Percentiles rank a stretch among this genome's conserved stretches.
These are phyloP conservation scores for Amphiprion percula DNA, from an alignment of 2,113 vertebrate species.

Conservation along the genomic window DNA sequence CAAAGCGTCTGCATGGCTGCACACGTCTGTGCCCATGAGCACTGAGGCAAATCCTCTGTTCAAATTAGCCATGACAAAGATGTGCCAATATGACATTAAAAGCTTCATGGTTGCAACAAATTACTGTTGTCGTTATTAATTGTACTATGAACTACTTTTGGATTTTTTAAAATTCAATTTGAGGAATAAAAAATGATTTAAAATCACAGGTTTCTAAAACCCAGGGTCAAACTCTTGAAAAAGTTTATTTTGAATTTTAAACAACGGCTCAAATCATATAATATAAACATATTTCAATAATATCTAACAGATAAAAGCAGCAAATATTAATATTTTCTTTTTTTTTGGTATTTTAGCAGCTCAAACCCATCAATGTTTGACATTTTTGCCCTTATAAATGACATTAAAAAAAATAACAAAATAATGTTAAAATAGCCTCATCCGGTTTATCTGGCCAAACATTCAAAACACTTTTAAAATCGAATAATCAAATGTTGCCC, in stretches of 20 bases:
- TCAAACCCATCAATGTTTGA: too few relatives aligned
- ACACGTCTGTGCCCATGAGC: constrained; percentile 36
- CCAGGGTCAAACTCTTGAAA: too few relatives aligned
- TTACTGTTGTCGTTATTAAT: constrained; percentile 1
- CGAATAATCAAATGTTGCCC: not conserved
- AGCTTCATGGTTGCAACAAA: constrained; percentile 17
- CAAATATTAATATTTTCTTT: too few relatives aligned
- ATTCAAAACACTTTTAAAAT: not conserved
- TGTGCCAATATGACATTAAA: constrained; percentile 4
- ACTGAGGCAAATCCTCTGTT: constrained; percentile 6
- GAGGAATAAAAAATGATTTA: too few relatives aligned
- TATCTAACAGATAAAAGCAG: too few relatives aligned
- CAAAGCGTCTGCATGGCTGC: constrained; percentile 56
- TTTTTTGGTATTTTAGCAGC: too few relatives aligned
- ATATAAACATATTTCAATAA: too few relatives aligned
- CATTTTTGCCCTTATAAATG: not conserved
- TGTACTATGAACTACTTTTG: not conserved
- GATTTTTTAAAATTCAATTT: not conserved
- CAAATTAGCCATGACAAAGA: constrained; percentile 52
- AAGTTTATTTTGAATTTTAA: too few relatives aligned
- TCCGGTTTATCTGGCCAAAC: too few relatives aligned
- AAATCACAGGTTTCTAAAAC: too few relatives aligned
- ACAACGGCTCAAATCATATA: too few relatives aligned
- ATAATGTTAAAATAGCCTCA: too few relatives aligned
- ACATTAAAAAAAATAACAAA: not conserved